Evolutionary conservation across 2,113 vertebrate species (phyloP), one percentile per base, ranked within the genome.

Genomic region (Sapayoa aenigma): DNA sequence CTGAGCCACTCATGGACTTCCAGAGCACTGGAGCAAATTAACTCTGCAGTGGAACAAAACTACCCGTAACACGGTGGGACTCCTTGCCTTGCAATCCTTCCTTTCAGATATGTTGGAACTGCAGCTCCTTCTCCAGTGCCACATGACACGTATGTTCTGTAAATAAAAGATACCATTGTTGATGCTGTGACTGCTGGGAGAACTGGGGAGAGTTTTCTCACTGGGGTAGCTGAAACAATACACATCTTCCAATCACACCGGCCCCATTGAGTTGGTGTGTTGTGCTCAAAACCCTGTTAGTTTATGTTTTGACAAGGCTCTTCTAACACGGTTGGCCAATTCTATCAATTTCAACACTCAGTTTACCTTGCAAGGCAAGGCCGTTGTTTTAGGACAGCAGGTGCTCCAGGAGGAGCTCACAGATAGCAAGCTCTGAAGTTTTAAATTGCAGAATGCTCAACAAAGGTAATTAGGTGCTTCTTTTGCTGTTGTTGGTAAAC

Each of bases 151-250:
- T 4, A 55, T 12, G 23, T 46, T 90, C 76, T 75, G 94, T 50
- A 94, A 95, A 84, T 93, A 66, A 75, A 96, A 96, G 60, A 89
- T 35, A 76, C 44, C 60, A 44, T 14, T 90, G 60, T 59, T 13
- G 4, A 13, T 68, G 73, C 80, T 74, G 27, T 53, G 65, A 65
- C 76, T 84, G 12, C 9, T 22, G 82, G 87, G 53, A 95, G 20
- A 90, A 66, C 59, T 35, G 71, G 58, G 62, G 25, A 60, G 68
- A 49, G 62, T 68, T 69, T 73, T 76, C 78, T 46, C 59, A 87
- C 46, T 37, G 47, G 80, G 19, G 52, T 2, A 87, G 65, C 42
- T 33, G 37, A 81, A 94, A 67, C 59, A 90, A 62, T 30, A 30
- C 58, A 23, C 2, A 15, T 21, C 44, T 74, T 63, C 69, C 84